Percentiles rank a stretch among this genome's conserved stretches.
These are phyloP conservation scores for Diarsia rubi DNA, from an alignment of 2,888 invertebrate genomes.

Conservation along the genomic window DNA sequence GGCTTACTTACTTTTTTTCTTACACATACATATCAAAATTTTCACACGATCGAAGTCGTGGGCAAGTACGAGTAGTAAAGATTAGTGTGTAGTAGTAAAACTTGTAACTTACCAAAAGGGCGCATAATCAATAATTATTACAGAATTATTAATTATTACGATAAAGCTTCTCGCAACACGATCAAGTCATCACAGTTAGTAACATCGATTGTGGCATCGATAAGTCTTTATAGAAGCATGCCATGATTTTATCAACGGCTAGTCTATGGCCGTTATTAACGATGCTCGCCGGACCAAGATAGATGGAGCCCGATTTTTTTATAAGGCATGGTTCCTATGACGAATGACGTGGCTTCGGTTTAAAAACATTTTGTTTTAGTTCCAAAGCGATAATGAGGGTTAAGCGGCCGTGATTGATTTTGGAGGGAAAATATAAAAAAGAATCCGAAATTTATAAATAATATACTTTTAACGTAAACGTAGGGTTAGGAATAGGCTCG, in stretches of 20 bases:
- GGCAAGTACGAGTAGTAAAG: not conserved
- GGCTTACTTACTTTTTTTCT: too few species aligned
- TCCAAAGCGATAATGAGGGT: constrained; percentile 75
- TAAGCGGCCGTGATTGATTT: constrained; percentile 73
- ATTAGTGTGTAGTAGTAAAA: too few species aligned
- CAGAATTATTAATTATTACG: constrained; percentile 3
- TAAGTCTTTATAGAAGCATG: constrained; percentile 76
- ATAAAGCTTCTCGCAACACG: constrained; percentile 57
- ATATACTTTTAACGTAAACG: too few species aligned
- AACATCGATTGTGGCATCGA: constrained; percentile 77
- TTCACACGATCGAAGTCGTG: not conserved
- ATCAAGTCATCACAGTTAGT: constrained; percentile 74
- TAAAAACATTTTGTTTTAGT: constrained; percentile 73
- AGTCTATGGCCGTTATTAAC: constrained; percentile 79
- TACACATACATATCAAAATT: not conserved
- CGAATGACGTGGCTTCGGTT: constrained; percentile 65
- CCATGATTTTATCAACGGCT: constrained; percentile 81
- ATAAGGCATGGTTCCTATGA: constrained; percentile 68
- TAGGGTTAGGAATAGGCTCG: too few species aligned
- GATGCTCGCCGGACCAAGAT: constrained; percentile 75
- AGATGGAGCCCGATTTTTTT: constrained; percentile 75
- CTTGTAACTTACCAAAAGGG: not conserved
- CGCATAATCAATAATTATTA: constrained; percentile 10
- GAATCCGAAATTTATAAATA: too few species aligned
- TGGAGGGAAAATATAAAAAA: constrained; percentile 37